Conservation (phyloP, 2,113 vertebrate genomes). For the Tyrannus savana region DNA sequence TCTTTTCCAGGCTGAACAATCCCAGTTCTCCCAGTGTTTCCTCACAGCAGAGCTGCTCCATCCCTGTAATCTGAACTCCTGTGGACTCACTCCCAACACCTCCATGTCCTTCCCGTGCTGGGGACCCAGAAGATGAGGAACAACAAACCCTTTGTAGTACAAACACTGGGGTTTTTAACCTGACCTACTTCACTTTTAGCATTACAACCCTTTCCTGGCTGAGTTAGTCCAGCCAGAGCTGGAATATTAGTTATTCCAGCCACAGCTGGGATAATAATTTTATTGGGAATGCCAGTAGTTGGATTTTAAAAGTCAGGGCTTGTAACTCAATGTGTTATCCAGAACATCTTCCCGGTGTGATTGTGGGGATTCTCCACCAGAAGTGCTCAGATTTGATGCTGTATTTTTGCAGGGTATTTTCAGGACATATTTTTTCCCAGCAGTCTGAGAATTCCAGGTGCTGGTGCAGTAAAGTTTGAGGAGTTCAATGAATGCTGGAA, state of each 20-base stretch:
- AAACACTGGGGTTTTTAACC: not conserved
- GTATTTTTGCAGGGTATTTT: not conserved
- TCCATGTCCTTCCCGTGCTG: not conserved
- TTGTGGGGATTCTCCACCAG: not conserved
- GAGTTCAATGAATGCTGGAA: not conserved
- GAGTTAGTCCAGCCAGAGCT: not conserved
- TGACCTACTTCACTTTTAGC: not conserved
- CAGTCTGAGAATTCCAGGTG: not conserved
- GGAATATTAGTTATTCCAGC: not conserved
- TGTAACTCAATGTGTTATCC: not conserved
- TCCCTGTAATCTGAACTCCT: not conserved
- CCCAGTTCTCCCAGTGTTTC: not conserved
- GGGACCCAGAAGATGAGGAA: not conserved
- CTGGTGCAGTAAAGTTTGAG: not conserved
- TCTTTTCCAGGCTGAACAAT: not conserved
- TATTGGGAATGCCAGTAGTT: not conserved
- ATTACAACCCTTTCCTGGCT: not conserved
- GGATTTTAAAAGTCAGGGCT: not conserved
- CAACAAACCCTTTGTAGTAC: not conserved
- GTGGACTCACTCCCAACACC: not conserved
- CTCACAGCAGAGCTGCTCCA: not conserved
- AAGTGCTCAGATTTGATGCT: not conserved
- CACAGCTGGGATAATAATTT: not conserved
- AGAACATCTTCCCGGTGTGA: not conserved
- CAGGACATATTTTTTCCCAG: accelerated